Evolutionary conservation across 2,888 invertebrate species (phyloP).

Genomic region (Agrotis clavis): DNA sequence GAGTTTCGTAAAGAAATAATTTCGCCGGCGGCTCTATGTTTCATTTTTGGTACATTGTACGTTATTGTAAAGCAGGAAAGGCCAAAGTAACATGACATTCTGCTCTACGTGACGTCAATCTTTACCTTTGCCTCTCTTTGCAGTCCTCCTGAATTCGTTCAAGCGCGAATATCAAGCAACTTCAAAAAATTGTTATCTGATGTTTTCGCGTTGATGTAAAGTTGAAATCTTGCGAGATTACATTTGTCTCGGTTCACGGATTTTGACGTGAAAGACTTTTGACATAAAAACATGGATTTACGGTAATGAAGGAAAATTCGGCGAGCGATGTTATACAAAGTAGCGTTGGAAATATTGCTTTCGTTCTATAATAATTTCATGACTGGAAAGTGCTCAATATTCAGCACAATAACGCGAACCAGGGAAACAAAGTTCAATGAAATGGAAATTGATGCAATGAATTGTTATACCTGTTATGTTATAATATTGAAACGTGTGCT

Average conservation of each 20-base stretch:
- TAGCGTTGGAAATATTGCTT: constrained; percentile 32
- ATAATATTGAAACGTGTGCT: constrained; percentile 41
- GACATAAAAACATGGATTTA: constrained; percentile 47
- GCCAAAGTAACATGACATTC: constrained; percentile 70
- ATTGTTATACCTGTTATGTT: constrained; percentile 29
- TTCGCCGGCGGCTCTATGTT: constrained; percentile 66
- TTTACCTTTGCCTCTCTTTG: constrained; percentile 73
- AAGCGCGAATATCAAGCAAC: constrained; percentile 75
- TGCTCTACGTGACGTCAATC: constrained; percentile 67
- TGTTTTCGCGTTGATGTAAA: constrained; percentile 72
- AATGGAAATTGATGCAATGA: constrained; percentile 53
- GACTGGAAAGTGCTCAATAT: constrained; percentile 45
- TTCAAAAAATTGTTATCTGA: constrained; percentile 76
- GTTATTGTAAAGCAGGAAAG: constrained; percentile 73
- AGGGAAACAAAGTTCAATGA: constrained; percentile 45
- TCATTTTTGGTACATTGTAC: constrained; percentile 66
- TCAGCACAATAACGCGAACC: constrained; percentile 35
- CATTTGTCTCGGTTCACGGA: constrained; percentile 54
- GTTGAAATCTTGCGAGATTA: constrained; percentile 66
- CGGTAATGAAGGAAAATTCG: constrained; percentile 28
- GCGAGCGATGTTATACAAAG: constrained; percentile 26
- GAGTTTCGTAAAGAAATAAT: constrained; percentile 74
- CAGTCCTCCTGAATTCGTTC: constrained; percentile 77
- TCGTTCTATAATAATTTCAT: constrained; percentile 35
- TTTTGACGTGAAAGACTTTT: constrained; percentile 51